A percentile compares a stretch with the other conserved stretches of the same genome.
phyloP scores from a whole-genome alignment of 2,888 invertebrate genomes.

The Rutpela maculata region DNA sequence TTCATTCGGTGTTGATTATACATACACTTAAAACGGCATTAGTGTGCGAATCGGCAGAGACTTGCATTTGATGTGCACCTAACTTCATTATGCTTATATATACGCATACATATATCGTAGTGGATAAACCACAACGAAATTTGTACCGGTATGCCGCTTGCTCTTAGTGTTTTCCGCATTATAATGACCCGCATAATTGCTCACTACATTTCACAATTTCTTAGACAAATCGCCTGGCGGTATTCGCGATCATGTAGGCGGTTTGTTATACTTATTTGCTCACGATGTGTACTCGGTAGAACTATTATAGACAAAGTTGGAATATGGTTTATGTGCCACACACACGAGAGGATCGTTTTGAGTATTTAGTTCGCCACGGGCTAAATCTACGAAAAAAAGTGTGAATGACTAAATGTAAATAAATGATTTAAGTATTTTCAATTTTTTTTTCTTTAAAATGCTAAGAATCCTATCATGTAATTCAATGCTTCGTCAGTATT shows the following conservation, averaged over 20 bases:
- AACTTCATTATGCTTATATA: neutral
- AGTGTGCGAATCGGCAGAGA: neutral
- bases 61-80: neutral
- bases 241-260: neutral
- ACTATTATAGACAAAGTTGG: neutral
- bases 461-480: no score
- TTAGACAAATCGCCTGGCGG: neutral
- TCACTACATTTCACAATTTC: neutral
- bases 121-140: neutral
- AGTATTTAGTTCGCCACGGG: no score
- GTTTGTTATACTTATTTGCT: neutral
- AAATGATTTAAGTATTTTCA: no score
- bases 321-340: no score
- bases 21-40: neutral
- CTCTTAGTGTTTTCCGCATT: neutral
- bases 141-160: neutral
- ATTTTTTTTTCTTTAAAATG: no score
- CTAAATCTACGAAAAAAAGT: no score
- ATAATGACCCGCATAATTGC: neutral
- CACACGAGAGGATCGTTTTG: no score
- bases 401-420: no score
- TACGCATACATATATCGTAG: neutral
- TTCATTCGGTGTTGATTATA: neutral
- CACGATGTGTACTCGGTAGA: neutral
- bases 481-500: no score